phyloP scores from a whole-genome alignment of 2,888 invertebrate genomes.

The Acanthococcus lagerstroemiae region DNA sequence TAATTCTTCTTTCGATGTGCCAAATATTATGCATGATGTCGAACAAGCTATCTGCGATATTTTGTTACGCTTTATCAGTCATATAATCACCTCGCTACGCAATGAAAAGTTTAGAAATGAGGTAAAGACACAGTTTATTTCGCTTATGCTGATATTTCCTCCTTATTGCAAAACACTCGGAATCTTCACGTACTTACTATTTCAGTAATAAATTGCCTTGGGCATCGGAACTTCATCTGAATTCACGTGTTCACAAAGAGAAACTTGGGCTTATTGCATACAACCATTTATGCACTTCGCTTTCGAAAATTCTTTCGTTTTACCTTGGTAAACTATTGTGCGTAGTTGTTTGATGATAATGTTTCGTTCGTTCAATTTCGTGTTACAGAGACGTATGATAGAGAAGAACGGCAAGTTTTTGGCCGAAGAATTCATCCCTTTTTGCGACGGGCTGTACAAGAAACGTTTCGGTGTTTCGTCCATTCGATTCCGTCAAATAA shows the following conservation, averaged over 20 bases:
- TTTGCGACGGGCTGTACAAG: slow-evolving; percentile 10
- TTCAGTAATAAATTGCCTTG: not conserved
- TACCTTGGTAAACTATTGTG: no score
- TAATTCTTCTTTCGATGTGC: slow-evolving; percentile 63
- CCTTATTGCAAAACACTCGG: no score
- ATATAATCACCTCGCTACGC: slow-evolving; percentile 8
- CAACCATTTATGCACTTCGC: no score
- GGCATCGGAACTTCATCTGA: not conserved
- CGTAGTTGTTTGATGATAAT: no score
- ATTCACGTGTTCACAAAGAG: no score
- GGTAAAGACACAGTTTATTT: not conserved
- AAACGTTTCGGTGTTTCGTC: slow-evolving; percentile 6
- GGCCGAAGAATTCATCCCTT: slow-evolving; percentile 23
- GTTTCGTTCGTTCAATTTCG: not conserved
- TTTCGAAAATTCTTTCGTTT: no score
- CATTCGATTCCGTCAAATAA: slow-evolving; percentile 12
- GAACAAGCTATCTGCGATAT: slow-evolving; percentile 63
- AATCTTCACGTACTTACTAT: no score
- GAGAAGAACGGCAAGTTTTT: slow-evolving; percentile 15
- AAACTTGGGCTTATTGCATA: no score
- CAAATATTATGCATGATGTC: slow-evolving; percentile 61
- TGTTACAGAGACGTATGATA: slow-evolving; percentile 10
- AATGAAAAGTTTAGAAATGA: slow-evolving; percentile 8
- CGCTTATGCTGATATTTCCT: not conserved
- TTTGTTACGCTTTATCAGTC: slow-evolving; percentile 42